Percentiles rank a stretch among this genome's conserved stretches.
Conservation (phyloP, 2,113 vertebrate species). For the Pseudorectes ferrugineus region DNA sequence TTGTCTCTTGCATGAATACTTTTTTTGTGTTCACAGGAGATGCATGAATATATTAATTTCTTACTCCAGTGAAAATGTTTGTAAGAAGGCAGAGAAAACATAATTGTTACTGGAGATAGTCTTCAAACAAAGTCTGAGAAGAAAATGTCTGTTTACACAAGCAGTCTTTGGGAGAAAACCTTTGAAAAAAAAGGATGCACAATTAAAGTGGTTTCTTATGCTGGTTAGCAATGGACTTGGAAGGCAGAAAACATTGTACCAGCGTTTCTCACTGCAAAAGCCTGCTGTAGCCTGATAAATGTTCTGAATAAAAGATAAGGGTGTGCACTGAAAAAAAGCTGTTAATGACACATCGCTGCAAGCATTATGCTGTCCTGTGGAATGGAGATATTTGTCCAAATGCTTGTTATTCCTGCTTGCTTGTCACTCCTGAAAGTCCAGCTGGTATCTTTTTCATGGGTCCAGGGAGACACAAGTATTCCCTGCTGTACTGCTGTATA, state of each 20-base stretch:
- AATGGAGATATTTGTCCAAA: not conserved
- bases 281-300: constrained; percentile 43
- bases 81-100: not conserved
- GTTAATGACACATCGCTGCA: not conserved
- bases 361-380: not conserved
- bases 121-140: not conserved
- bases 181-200: not conserved
- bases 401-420: not conserved
- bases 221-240: not conserved
- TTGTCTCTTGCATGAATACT: not conserved
- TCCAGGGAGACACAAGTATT: not conserved
- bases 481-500: not conserved
- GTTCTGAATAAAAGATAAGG: not conserved
- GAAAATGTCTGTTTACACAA: not conserved
- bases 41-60: not conserved
- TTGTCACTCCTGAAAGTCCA: not conserved
- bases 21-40: not conserved
- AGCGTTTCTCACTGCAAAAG: not conserved
- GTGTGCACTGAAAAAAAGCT: not conserved
- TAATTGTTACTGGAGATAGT: not conserved
- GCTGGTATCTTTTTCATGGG: not conserved
- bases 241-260: not conserved
- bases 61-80: not conserved
- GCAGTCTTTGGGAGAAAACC: not conserved
- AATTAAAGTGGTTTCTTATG: not conserved